Percentiles rank a stretch among this genome's conserved stretches.
Conservation (phyloP, 2,113 vertebrate genomes). For the Chaetodon auriga region DNA sequence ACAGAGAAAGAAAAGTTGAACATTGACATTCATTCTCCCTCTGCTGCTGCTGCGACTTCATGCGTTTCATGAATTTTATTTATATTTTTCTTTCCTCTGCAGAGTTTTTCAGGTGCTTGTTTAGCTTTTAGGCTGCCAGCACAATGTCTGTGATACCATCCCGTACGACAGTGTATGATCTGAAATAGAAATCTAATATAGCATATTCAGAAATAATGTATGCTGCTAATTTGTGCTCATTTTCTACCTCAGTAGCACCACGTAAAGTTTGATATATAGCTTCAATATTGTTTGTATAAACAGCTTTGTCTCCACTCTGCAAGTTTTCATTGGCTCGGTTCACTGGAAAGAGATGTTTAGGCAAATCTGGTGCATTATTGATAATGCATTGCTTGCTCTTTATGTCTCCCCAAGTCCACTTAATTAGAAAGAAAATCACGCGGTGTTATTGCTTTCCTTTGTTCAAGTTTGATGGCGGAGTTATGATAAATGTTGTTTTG, state of each 20-base stretch:
- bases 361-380: conserved; percentile 13
- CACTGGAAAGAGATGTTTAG: conserved; percentile 19
- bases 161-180: background rate
- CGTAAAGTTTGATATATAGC: background rate
- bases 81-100: background rate
- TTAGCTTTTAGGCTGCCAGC: background rate
- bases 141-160: background rate
- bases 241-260: background rate
- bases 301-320: background rate
- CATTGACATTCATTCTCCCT: background rate
- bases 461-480: conserved; percentile 39
- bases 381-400: conserved; percentile 24
- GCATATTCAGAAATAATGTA: background rate
- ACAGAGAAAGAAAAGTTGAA: conserved; percentile 8
- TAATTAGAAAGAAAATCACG: conserved; percentile 55
- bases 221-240: background rate
- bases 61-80: conserved; percentile 1
- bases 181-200: background rate
- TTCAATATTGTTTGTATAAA: background rate
- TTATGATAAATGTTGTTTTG: conserved; percentile 66
- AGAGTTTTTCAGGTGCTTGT: background rate
- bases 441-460: conserved; percentile 40
- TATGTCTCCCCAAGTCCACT: conserved; percentile 39
- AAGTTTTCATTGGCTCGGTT: background rate
- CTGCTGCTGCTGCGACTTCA: background rate